Conservation (phyloP, 2,797 vertebrate species). For the Acanthurus lineatus region DNA sequence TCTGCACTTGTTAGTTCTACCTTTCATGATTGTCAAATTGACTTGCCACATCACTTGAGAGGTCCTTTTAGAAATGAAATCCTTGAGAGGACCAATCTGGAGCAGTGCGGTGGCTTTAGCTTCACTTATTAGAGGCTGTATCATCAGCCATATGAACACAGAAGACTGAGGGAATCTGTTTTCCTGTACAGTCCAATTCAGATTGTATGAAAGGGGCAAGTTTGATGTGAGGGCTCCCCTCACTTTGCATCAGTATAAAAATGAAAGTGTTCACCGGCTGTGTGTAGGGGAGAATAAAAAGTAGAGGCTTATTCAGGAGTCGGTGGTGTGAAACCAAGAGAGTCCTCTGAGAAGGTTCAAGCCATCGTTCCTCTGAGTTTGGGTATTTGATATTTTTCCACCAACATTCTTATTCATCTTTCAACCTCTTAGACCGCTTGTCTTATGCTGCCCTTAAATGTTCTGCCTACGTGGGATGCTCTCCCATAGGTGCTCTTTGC, state of each 20-base stretch:
- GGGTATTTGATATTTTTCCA: conserved; percentile 49
- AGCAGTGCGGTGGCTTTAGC: conserved; percentile 46
- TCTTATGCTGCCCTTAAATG: conserved; percentile 10
- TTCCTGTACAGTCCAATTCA: conserved; percentile 47
- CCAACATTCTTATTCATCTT: conserved; percentile 37
- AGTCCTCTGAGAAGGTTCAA: conserved; percentile 27
- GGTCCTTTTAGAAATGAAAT: conserved; percentile 67
- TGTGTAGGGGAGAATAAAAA: conserved; percentile 43
- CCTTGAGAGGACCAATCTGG: conserved; percentile 58
- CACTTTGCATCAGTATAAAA: conserved; percentile 53
- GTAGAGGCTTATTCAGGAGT: conserved; percentile 44
- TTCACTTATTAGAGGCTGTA: conserved; percentile 58
- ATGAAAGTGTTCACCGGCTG: conserved; percentile 22
- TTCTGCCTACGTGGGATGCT: conserved; percentile 5
- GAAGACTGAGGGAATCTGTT: conserved; percentile 54
- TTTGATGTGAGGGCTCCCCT: conserved; percentile 46
- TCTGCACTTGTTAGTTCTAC: conserved; percentile 77
- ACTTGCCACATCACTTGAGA: conserved; percentile 78
- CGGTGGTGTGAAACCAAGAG: conserved; percentile 39
- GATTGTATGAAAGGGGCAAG: conserved; percentile 21
- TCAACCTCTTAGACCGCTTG: conserved; percentile 9
- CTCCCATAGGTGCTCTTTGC: conserved; percentile 7
- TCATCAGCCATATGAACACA: conserved; percentile 42
- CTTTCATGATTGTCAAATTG: conserved; percentile 84
- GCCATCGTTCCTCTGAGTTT: conserved; percentile 9